A percentile compares a stretch with the other conserved stretches of the same genome.
phyloP scores from a whole-genome alignment of 2,113 vertebrate species.

The Brachionichthys hirsutus region DNA sequence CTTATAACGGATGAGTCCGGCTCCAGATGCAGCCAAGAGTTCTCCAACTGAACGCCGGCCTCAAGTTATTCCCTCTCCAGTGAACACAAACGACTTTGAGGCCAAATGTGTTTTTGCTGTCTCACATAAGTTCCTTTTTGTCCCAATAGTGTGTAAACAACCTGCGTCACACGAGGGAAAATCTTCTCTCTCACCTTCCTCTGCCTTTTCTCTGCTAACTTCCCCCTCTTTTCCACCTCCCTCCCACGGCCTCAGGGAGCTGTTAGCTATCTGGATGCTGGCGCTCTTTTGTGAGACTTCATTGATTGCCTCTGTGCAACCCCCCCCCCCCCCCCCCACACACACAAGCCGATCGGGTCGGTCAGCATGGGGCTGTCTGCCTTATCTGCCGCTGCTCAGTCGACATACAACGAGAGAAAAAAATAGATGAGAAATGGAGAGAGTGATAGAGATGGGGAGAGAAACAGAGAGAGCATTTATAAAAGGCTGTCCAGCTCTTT shows the following conservation, averaged over 20 bases:
- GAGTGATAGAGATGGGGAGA: slow-evolving; percentile 26
- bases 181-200: slow-evolving; percentile 47
- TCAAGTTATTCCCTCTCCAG: slow-evolving; percentile 33
- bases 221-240: slow-evolving; percentile 57
- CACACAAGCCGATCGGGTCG: slow-evolving; percentile 71
- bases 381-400: slow-evolving; percentile 72
- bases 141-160: slow-evolving; percentile 17
- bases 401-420: slow-evolving; percentile 47
- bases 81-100: slow-evolving; percentile 33
- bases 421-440: slow-evolving; percentile 31
- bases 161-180: slow-evolving; percentile 39
- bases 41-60: slow-evolving; percentile 42
- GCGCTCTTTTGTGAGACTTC: slow-evolving; percentile 79
- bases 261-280: slow-evolving; percentile 80
- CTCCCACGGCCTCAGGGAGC: slow-evolving; percentile 79
- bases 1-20: slow-evolving; percentile 33
- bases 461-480: slow-evolving; percentile 34
- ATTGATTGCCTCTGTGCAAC: slow-evolving; percentile 81
- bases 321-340: too few relatives aligned
- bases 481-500: slow-evolving; percentile 63
- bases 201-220: slow-evolving; percentile 31
- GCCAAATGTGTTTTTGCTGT: slow-evolving; percentile 16
- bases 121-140: slow-evolving; percentile 12
- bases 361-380: slow-evolving; percentile 79
- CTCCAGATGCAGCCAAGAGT: slow-evolving; percentile 30